These are phyloP conservation scores for Heliconius hortense DNA, from an alignment of 2,888 invertebrate species.

Conservation along the genomic window DNA sequence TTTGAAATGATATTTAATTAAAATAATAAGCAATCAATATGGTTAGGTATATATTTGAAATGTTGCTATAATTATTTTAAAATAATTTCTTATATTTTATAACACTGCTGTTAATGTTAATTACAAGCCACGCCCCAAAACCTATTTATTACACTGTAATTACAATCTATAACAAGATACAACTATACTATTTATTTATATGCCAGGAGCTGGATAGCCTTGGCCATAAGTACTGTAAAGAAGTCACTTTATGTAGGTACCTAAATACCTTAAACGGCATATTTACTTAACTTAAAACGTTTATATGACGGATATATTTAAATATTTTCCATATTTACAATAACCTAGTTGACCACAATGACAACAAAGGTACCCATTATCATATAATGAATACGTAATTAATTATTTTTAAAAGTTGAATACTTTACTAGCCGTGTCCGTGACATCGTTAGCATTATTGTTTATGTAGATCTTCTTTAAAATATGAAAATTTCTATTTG, in stretches of 20 bases:
- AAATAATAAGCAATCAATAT: no score
- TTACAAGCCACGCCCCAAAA: background rate
- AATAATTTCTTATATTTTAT: constrained; percentile 6
- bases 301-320: background rate
- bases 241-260: background rate
- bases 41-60: no score
- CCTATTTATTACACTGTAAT: constrained; percentile 14
- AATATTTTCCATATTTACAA: constrained; percentile 10
- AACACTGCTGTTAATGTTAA: background rate
- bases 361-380: background rate
- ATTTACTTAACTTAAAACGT: background rate
- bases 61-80: background rate
- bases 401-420: background rate
- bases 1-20: background rate
- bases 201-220: constrained; percentile 11
- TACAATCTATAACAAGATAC: background rate
- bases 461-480: background rate
- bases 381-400: constrained; percentile 55
- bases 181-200: background rate
- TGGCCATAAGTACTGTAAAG: background rate
- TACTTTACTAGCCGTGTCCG: background rate
- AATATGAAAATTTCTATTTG: background rate
- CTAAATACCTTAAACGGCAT: background rate
- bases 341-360: constrained; percentile 17
- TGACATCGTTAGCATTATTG: background rate